These are phyloP conservation scores for Dendrolimus punctatus DNA, from an alignment of 1,140 invertebrate genomes.

Conservation along the genomic window DNA sequence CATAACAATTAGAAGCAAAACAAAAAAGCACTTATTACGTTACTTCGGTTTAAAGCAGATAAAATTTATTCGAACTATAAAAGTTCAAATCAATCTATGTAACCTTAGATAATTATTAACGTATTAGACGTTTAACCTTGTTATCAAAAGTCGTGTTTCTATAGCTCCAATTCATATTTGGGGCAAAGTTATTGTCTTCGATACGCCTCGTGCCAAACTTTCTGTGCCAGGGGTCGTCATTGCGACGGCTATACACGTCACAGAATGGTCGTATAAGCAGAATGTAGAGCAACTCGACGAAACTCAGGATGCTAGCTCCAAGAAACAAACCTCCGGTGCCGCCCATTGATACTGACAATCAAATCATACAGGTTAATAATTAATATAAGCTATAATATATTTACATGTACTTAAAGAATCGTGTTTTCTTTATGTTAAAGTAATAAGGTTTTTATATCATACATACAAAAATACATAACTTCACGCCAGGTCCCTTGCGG, in stretches of 20 bases:
- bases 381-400: neutral
- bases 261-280: constrained; percentile 53
- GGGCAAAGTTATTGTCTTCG: constrained; percentile 42
- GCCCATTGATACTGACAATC: constrained; percentile 74
- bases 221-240: constrained; percentile 49
- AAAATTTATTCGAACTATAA: no score
- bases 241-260: constrained; percentile 44
- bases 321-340: constrained; percentile 76
- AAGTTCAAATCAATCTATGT: no score
- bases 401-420: neutral
- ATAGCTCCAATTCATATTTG: constrained; percentile 25
- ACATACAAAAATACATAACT: no score
- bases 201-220: constrained; percentile 46
- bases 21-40: no score
- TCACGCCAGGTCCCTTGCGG: no score
- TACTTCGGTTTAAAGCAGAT: no score
- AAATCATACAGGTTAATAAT: neutral
- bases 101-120: no score
- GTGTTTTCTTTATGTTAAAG: no score
- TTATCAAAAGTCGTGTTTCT: constrained; percentile 7
- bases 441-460: no score
- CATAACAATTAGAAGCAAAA: no score
- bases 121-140: constrained; percentile 1
- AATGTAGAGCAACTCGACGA: constrained; percentile 74
- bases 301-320: constrained; percentile 76